Percentiles rank a stretch among this genome's conserved stretches.
Evolutionary conservation across 2,113 vertebrate species (phyloP).

Genomic region (Melospiza melodia): DNA sequence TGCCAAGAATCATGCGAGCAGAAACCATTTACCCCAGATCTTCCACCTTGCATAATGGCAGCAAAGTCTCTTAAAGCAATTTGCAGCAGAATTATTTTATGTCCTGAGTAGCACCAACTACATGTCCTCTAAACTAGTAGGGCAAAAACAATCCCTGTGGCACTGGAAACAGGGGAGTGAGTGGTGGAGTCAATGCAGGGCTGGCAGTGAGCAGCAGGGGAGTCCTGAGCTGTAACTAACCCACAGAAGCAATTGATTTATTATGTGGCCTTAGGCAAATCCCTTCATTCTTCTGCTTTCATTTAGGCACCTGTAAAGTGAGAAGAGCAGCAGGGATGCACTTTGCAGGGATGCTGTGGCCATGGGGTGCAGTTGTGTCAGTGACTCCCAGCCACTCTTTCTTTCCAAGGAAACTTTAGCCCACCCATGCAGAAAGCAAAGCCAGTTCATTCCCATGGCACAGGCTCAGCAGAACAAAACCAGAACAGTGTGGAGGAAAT

Average conservation of each 20-base stretch:
- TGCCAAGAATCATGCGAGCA: background rate
- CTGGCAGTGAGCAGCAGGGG: background rate
- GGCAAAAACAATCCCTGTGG: background rate
- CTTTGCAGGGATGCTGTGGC: background rate
- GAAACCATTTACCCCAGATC: background rate
- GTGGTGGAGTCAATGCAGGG: background rate
- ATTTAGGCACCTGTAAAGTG: background rate
- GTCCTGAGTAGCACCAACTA: background rate
- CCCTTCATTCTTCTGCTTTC: background rate
- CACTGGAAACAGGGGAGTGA: background rate
- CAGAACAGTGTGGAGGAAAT: background rate
- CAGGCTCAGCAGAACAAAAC: background rate
- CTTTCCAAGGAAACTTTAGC: background rate
- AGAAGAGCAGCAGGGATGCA: background rate
- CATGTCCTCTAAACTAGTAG: background rate
- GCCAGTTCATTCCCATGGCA: background rate
- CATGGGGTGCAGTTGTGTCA: background rate
- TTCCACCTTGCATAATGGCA: background rate
- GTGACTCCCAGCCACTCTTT: background rate
- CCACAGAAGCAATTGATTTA: background rate
- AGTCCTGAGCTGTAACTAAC: constrained; percentile 8
- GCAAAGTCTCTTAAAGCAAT: background rate
- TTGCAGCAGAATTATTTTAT: background rate
- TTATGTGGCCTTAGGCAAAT: background rate
- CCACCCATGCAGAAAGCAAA: background rate